Evolutionary conservation across 2,113 vertebrate species (phyloP).

Genomic region (Gorsachius goisagi): DNA sequence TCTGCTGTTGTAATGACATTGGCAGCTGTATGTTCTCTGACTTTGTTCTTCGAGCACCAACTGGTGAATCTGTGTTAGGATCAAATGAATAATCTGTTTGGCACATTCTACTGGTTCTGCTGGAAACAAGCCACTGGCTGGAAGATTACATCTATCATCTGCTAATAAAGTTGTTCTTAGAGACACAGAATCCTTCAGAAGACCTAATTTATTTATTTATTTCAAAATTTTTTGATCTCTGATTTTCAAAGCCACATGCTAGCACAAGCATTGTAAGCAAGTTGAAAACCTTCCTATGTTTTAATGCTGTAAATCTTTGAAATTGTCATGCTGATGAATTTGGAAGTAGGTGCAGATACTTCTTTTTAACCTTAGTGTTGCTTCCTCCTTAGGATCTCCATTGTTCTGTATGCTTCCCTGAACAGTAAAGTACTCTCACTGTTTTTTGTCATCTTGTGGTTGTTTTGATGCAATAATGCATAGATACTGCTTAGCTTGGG

Average conservation of each 20-base stretch:
- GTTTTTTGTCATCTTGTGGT: background rate
- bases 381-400: background rate
- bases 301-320: background rate
- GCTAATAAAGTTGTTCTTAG: background rate
- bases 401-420: background rate
- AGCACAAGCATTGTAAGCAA: background rate
- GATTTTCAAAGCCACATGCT: background rate
- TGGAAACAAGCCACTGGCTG: background rate
- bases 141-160: background rate
- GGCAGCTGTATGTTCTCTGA: fast-evolving
- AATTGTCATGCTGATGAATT: background rate
- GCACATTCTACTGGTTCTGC: background rate
- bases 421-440: background rate
- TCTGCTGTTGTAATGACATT: background rate
- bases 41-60: background rate
- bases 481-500: background rate
- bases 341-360: background rate
- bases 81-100: background rate
- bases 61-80: background rate
- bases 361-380: background rate
- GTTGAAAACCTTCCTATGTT: background rate
- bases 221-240: background rate
- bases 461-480: background rate
- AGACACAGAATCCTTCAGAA: background rate
- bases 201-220: background rate